Conservation (phyloP, 2,888 invertebrate genomes). For the Drosophila limbata region DNA sequence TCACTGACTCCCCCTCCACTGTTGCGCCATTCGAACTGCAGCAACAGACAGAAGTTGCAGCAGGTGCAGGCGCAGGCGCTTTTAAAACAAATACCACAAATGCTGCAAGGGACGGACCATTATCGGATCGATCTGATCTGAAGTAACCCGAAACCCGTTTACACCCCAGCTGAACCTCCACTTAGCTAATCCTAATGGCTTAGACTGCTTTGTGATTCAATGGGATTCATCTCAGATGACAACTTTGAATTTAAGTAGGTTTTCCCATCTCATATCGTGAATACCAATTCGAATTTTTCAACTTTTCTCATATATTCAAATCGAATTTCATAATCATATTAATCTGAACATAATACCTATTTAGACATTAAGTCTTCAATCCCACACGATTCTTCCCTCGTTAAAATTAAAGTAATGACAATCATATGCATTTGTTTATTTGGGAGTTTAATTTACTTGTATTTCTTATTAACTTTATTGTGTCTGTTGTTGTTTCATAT, state of each 20-base stretch:
- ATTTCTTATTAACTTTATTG: conserved; percentile 10
- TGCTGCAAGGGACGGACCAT: conserved; percentile 35
- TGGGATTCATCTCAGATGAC: conserved; percentile 16
- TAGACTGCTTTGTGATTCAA: conserved; percentile 10
- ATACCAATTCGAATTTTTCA: no score
- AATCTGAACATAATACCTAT: no score
- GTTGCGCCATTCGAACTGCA: conserved; percentile 9
- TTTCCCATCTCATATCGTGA: background rate
- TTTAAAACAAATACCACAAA: conserved; percentile 68
- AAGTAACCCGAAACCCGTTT: conserved; percentile 33
- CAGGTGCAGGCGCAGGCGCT: conserved; percentile 65
- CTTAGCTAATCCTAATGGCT: conserved; percentile 20
- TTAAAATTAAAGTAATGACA: no score
- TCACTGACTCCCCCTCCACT: background rate
- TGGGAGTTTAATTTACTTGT: background rate
- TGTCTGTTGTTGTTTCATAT: conserved; percentile 35
- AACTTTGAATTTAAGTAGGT: background rate
- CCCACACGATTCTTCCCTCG: no score
- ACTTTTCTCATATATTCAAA: no score
- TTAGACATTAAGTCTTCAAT: no score
- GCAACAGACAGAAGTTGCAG: conserved; percentile 34
- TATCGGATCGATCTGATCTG: conserved; percentile 49
- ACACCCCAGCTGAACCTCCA: conserved; percentile 1
- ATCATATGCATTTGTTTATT: no score
- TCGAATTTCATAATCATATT: no score